phyloP scores from a whole-genome alignment of 2,888 invertebrate genomes.

The Orchesella flavescens region DNA sequence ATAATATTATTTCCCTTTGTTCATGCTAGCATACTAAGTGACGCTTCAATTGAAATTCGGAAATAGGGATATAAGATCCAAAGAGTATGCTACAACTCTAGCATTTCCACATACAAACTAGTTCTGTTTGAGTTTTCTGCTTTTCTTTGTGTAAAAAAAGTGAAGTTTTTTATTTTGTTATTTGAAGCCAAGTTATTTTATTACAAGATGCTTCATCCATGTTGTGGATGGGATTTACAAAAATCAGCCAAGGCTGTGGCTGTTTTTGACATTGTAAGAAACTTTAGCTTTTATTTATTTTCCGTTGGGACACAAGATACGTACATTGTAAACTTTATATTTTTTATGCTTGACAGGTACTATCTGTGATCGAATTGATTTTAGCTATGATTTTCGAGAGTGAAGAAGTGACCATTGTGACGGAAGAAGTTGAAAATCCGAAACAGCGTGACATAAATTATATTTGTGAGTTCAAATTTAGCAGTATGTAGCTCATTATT shows the following conservation, averaged over 20 bases:
- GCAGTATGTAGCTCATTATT: too few relatives aligned
- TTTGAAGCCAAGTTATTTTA: too few relatives aligned
- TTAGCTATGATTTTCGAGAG: slow-evolving; percentile 64
- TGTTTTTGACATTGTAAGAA: slow-evolving; percentile 60
- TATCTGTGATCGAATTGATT: slow-evolving; percentile 57
- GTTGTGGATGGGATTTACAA: slow-evolving; percentile 60
- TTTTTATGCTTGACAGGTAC: slow-evolving; percentile 12
- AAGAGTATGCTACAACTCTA: not conserved
- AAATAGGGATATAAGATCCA: too few relatives aligned
- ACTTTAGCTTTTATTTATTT: not conserved
- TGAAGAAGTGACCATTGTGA: slow-evolving; percentile 56
- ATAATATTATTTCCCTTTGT: too few relatives aligned
- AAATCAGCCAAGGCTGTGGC: slow-evolving; percentile 59
- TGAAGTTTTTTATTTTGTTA: too few relatives aligned
- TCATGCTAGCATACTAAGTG: too few relatives aligned
- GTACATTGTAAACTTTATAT: not conserved
- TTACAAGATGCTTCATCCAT: slow-evolving; percentile 55
- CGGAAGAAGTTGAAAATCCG: slow-evolving; percentile 45
- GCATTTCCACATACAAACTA: too few relatives aligned
- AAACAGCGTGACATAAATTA: slow-evolving; percentile 57
- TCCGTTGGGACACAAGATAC: too few relatives aligned
- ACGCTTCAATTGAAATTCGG: too few relatives aligned
- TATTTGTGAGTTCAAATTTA: slow-evolving; percentile 48
- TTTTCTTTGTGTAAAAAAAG: not conserved
- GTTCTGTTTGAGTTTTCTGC: not conserved